A percentile compares a stretch with the other conserved stretches of the same genome.
Evolutionary conservation across 2,888 invertebrate species (phyloP).

Genomic region (Deroplatys truncata): DNA sequence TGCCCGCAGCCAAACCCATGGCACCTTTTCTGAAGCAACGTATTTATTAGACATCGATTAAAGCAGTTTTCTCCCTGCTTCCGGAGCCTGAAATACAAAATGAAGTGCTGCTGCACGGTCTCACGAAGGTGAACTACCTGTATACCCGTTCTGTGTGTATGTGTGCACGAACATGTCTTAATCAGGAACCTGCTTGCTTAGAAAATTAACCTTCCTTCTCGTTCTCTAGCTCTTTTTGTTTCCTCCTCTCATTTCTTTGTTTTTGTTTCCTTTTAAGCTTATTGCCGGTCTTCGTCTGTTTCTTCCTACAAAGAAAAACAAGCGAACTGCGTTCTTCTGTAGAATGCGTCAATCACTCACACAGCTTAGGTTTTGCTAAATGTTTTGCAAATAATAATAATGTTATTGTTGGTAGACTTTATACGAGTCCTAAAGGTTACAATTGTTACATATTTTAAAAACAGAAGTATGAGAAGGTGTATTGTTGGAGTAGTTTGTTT

Average conservation of each 20-base stretch:
- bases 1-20: neutral
- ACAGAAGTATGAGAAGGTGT: too few relatives aligned
- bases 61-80: neutral
- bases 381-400: too few relatives aligned
- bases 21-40: neutral
- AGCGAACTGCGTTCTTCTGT: neutral
- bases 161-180: neutral
- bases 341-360: too few relatives aligned
- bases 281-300: neutral
- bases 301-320: neutral
- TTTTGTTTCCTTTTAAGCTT: neutral
- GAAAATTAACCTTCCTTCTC: neutral
- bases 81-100: neutral
- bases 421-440: too few relatives aligned
- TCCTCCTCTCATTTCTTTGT: neutral
- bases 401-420: too few relatives aligned
- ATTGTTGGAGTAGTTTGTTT: too few relatives aligned
- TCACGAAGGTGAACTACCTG: neutral
- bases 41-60: neutral
- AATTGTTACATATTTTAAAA: too few relatives aligned
- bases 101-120: neutral
- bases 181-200: neutral
- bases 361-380: too few relatives aligned
- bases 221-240: neutral
- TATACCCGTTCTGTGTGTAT: neutral